Conservation (phyloP, 2,888 invertebrate species). For the Harmothoe impar region DNA sequence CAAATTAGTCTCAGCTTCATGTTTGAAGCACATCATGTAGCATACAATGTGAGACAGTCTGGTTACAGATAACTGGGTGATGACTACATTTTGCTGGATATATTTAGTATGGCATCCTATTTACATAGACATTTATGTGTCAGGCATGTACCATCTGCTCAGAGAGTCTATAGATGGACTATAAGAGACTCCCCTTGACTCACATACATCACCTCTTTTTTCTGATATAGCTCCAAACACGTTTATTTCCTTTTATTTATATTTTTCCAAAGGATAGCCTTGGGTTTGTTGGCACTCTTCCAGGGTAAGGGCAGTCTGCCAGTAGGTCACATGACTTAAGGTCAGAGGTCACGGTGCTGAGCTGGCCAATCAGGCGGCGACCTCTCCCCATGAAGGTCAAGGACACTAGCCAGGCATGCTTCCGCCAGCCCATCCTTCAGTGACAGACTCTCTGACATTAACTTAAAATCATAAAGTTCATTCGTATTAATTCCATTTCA, state of each 20-base stretch:
- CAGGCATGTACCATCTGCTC: background rate
- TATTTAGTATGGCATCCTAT: too few relatives aligned
- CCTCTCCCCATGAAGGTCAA: background rate
- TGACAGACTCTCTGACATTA: background rate
- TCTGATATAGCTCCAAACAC: background rate
- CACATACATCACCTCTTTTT: background rate
- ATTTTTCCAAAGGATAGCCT: background rate
- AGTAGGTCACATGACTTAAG: background rate
- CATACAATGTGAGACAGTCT: too few relatives aligned
- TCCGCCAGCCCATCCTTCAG: background rate
- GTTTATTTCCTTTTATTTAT: background rate
- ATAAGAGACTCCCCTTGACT: background rate
- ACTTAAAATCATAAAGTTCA: constrained; percentile 7
- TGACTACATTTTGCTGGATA: too few relatives aligned
- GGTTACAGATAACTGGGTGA: too few relatives aligned
- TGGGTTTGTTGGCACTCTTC: background rate
- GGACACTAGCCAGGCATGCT: background rate
- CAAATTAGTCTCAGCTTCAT: too few relatives aligned
- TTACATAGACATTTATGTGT: background rate
- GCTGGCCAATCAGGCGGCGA: background rate
- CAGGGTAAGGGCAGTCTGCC: background rate
- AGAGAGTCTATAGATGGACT: background rate
- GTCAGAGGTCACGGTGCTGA: background rate
- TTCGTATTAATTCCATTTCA: background rate
- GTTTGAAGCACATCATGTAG: too few relatives aligned